Percentiles rank a stretch among this genome's conserved stretches.
Conservation (phyloP, 2,888 invertebrate genomes). For the Acanthoscelides obtectus region DNA sequence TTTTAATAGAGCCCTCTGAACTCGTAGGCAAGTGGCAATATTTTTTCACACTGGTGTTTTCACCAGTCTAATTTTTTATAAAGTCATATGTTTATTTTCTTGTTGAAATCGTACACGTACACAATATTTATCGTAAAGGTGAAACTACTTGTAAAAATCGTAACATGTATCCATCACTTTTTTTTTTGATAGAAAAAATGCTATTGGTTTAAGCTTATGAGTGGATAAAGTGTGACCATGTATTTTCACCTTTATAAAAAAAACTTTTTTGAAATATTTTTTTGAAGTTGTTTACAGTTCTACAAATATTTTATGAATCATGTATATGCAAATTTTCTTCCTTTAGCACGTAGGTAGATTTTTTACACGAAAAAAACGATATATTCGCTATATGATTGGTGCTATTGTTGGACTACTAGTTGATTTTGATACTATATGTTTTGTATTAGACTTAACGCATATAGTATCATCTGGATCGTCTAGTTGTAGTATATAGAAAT, state of each 20-base stretch:
- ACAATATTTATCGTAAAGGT: background rate
- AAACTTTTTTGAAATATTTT: background rate
- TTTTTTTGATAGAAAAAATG: background rate
- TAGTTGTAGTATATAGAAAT: background rate
- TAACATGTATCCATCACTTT: too few relatives aligned
- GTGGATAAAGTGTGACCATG: too few relatives aligned
- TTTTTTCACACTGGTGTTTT: background rate
- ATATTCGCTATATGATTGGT: background rate
- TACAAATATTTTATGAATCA: background rate
- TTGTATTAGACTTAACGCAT: background rate
- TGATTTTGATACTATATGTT: background rate
- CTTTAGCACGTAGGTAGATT: background rate
- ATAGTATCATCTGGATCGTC: background rate
- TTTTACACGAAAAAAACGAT: background rate
- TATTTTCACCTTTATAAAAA: background rate
- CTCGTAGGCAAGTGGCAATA: background rate
- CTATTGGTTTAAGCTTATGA: too few relatives aligned
- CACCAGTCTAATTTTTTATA: background rate
- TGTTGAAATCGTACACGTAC: background rate
- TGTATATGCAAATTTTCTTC: background rate
- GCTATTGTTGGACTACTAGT: background rate
- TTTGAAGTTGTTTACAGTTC: background rate
- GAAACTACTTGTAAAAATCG: background rate
- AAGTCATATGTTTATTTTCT: background rate
- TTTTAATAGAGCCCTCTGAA: background rate